These are phyloP conservation scores for Hestina assimilis DNA, from an alignment of 1,140 invertebrate species.

Conservation along the genomic window DNA sequence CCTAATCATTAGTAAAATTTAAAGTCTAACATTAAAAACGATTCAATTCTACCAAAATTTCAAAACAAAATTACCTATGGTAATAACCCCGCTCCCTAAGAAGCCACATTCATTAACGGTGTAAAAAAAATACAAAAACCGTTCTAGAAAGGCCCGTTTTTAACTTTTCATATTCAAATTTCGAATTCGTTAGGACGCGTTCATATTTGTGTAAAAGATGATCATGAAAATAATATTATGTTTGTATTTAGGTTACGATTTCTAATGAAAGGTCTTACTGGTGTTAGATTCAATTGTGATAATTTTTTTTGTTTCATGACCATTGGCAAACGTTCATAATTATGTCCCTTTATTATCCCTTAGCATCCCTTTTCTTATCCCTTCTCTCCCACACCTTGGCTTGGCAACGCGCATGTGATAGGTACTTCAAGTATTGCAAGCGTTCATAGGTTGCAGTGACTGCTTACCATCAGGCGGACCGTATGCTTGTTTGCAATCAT, in stretches of 20 bases:
- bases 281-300: too few species aligned
- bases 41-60: conserved; percentile 24
- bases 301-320: too few species aligned
- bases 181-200: conserved; percentile 43
- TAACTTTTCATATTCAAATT: conserved; percentile 71
- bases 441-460: too few species aligned
- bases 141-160: conserved; percentile 61
- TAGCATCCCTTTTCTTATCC: too few species aligned
- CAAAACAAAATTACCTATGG: conserved; percentile 34
- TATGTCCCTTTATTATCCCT: too few species aligned
- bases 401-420: too few species aligned
- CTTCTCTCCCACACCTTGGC: too few species aligned
- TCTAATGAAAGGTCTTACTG: too few species aligned
- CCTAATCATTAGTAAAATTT: conserved; percentile 18
- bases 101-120: conserved; percentile 56
- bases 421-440: too few species aligned
- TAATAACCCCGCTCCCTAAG: conserved; percentile 60
- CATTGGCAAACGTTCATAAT: too few species aligned
- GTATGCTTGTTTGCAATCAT: too few species aligned
- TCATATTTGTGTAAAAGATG: conserved; percentile 22
- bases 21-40: conserved; percentile 22
- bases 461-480: too few species aligned
- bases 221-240: not conserved
- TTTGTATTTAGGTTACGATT: not conserved
- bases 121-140: conserved; percentile 41